Evolutionary conservation across 2,113 vertebrate species (phyloP).

Genomic region (Hiodon tergisus): DNA sequence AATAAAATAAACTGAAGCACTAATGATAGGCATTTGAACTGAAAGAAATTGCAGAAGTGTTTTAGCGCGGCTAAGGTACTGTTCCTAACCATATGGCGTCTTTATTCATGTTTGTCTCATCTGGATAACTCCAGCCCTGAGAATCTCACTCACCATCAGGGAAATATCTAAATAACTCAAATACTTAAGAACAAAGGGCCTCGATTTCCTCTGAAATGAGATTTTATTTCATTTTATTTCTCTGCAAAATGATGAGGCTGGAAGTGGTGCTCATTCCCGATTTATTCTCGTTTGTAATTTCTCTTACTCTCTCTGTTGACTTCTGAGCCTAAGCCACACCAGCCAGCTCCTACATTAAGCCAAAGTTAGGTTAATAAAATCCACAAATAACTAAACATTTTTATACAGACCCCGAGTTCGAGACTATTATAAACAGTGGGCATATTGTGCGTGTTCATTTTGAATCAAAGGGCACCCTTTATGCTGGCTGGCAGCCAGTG

Average conservation of each 20-base stretch:
- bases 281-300: conserved; percentile 32
- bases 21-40: conserved; percentile 58
- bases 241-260: conserved; percentile 42
- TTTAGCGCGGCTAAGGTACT: conserved; percentile 59
- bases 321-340: background rate
- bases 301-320: conserved; percentile 24
- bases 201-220: conserved; percentile 71
- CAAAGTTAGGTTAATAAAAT: conserved; percentile 31
- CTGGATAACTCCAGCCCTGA: conserved; percentile 62
- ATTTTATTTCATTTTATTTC: conserved; percentile 48
- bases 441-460: conserved; percentile 54
- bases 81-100: conserved; percentile 69
- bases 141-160: conserved; percentile 64
- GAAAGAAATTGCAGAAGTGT: conserved; percentile 65
- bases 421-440: conserved; percentile 22
- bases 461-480: conserved; percentile 63
- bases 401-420: conserved; percentile 29
- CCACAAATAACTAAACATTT: conserved; percentile 41
- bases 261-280: conserved; percentile 21
- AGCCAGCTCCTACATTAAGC: background rate
- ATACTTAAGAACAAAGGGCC: conserved; percentile 70
- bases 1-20: conserved; percentile 35
- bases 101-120: conserved; percentile 74
- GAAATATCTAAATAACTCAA: conserved; percentile 65
- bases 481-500: conserved; percentile 66